Conservation (phyloP, 2,113 vertebrate species). For the Montifringilla adamsi region DNA sequence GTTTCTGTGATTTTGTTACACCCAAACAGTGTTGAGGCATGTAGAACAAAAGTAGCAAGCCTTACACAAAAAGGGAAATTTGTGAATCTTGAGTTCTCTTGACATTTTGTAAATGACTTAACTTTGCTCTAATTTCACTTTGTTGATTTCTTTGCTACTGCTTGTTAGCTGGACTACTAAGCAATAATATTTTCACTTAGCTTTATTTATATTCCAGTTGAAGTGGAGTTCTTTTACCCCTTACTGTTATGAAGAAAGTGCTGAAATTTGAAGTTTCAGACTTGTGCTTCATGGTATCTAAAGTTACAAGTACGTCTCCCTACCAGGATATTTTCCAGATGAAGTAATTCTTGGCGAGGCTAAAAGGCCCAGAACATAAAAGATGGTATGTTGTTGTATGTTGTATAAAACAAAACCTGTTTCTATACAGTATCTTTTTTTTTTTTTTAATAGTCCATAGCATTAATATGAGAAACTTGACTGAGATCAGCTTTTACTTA, state of each 20-base stretch:
- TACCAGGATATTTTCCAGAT: conserved; percentile 59
- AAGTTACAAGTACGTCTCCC: conserved; percentile 5
- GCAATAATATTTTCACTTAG: conserved; percentile 18
- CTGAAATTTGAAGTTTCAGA: conserved; percentile 41
- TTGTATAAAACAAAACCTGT: not conserved
- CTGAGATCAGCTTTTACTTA: not conserved
- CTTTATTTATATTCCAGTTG: conserved; percentile 19
- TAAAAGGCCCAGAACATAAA: conserved; percentile 35
- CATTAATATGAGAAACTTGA: not conserved
- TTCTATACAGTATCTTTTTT: not conserved
- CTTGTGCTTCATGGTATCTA: conserved; percentile 4
- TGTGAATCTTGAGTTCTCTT: not conserved
- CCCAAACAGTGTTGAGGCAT: not conserved
- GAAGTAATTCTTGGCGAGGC: conserved; percentile 54
- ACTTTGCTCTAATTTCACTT: not conserved
- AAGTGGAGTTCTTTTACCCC: conserved; percentile 5
- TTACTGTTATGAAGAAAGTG: conserved; percentile 20
- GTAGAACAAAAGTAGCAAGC: not conserved
- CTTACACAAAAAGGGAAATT: not conserved
- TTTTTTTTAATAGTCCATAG: not conserved
- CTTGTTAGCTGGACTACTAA: not conserved
- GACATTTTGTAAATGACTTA: not conserved
- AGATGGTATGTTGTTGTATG: not conserved
- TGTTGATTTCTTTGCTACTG: not conserved
- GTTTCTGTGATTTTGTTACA: not conserved